These are phyloP conservation scores for Sinotaia quadrata DNA, from an alignment of 2,888 invertebrate species.

Conservation along the genomic window DNA sequence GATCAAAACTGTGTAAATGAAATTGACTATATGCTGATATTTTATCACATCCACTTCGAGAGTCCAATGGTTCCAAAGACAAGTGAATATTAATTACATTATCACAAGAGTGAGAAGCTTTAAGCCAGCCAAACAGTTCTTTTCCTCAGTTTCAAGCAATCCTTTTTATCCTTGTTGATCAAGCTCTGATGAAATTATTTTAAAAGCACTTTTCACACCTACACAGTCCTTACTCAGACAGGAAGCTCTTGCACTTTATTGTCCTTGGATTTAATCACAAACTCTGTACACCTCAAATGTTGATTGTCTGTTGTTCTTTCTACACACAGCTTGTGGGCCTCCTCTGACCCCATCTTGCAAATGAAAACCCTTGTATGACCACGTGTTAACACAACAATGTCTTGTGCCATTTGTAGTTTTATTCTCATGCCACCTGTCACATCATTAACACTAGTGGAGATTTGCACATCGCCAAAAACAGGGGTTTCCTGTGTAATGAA, in stretches of 20 bases:
- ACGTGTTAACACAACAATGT: constrained; percentile 41
- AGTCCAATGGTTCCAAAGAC: no score
- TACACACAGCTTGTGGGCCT: constrained; percentile 32
- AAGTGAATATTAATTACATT: no score
- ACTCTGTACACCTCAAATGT: constrained; percentile 17
- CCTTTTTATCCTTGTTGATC: no score
- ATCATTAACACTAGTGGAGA: constrained; percentile 39
- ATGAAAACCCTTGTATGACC: constrained; percentile 47
- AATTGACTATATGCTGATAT: no score
- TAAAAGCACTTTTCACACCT: no score
- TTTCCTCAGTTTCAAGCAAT: no score
- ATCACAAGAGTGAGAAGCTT: no score
- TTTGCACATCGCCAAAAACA: constrained; percentile 27
- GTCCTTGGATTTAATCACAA: neutral
- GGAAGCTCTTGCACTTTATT: neutral
- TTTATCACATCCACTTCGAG: no score
- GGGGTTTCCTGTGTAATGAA: constrained; percentile 31
- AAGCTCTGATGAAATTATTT: no score
- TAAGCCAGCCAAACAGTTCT: no score
- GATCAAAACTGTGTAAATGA: no score
- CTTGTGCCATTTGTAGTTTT: constrained; percentile 49
- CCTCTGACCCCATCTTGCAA: constrained; percentile 43
- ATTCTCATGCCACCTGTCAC: constrained; percentile 57
- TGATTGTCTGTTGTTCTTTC: constrained; percentile 3
- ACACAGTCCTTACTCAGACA: no score